Conservation (phyloP, 2,113 vertebrate genomes). For the Oceanites oceanicus region DNA sequence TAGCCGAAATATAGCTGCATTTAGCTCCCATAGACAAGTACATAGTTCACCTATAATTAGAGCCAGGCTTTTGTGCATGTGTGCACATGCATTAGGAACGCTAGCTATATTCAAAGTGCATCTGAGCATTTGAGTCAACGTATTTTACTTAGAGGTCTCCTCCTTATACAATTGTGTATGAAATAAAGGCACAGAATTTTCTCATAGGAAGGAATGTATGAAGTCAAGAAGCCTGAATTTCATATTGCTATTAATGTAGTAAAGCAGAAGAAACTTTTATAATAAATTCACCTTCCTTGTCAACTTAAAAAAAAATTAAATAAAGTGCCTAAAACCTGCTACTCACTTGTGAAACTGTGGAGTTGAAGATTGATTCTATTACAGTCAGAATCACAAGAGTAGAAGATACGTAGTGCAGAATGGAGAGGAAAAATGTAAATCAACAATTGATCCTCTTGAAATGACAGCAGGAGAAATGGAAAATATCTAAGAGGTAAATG, state of each 20-base stretch:
- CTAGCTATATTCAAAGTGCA: background rate
- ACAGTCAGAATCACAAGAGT: background rate
- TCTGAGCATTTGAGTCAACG: background rate
- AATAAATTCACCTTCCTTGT: background rate
- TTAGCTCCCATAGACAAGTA: background rate
- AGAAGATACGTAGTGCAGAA: background rate
- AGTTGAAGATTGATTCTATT: background rate
- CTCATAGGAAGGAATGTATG: background rate
- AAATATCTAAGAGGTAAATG: background rate
- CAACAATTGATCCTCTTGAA: background rate
- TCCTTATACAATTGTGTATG: background rate
- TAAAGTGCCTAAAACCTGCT: background rate
- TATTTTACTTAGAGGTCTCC: background rate
- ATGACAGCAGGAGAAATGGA: background rate
- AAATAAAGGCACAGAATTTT: background rate
- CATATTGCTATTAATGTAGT: background rate
- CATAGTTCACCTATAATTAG: background rate
- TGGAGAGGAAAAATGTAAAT: background rate
- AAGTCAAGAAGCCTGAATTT: background rate
- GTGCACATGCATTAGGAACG: background rate
- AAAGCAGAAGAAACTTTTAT: background rate
- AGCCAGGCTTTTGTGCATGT: background rate
- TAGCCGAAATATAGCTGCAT: background rate
- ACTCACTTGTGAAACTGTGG: background rate
- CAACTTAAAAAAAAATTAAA: background rate